Evolutionary conservation across 2,113 vertebrate species (phyloP).

Genomic region (Stigmatopora argus): DNA sequence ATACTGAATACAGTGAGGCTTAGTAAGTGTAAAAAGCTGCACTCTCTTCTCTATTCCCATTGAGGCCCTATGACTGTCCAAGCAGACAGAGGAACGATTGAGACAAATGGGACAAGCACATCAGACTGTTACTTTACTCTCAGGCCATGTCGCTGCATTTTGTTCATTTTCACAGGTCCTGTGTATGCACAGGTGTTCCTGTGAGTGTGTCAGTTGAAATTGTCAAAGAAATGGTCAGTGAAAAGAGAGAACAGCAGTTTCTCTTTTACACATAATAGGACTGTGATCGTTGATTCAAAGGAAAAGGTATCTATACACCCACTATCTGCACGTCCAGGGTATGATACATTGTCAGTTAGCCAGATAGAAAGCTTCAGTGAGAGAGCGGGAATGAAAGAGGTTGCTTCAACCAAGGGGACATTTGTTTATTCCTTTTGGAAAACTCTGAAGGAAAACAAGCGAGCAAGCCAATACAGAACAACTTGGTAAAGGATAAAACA

Average conservation of each 20-base stretch:
- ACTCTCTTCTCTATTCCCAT: slow-evolving; percentile 58
- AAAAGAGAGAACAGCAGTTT: slow-evolving; percentile 48
- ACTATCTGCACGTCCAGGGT: slow-evolving; percentile 20
- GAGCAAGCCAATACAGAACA: slow-evolving; percentile 21
- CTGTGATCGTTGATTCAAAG: slow-evolving; percentile 44
- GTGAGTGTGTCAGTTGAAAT: slow-evolving; percentile 24
- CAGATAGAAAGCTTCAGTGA: not conserved
- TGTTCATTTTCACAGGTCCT: slow-evolving; percentile 26
- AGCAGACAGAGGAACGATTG: slow-evolving; percentile 56
- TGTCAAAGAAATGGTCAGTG: slow-evolving; percentile 32
- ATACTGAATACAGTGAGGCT: slow-evolving; percentile 43
- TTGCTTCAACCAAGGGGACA: slow-evolving; percentile 7
- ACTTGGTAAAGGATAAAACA: slow-evolving; percentile 20
- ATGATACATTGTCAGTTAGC: slow-evolving; percentile 42
- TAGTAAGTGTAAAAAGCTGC: slow-evolving; percentile 59
- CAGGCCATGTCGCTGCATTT: slow-evolving; percentile 42
- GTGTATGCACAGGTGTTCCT: slow-evolving; percentile 17
- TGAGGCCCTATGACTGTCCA: slow-evolving; percentile 55
- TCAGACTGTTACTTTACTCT: slow-evolving; percentile 47
- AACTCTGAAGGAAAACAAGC: slow-evolving; percentile 21
- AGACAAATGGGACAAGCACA: slow-evolving; percentile 62
- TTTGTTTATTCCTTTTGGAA: slow-evolving; percentile 32
- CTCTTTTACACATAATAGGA: slow-evolving; percentile 58
- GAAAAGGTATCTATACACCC: slow-evolving; percentile 24
- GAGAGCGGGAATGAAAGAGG: not conserved